phyloP scores from a whole-genome alignment of 2,888 invertebrate genomes.

The Caenorhabditis wallacei region DNA sequence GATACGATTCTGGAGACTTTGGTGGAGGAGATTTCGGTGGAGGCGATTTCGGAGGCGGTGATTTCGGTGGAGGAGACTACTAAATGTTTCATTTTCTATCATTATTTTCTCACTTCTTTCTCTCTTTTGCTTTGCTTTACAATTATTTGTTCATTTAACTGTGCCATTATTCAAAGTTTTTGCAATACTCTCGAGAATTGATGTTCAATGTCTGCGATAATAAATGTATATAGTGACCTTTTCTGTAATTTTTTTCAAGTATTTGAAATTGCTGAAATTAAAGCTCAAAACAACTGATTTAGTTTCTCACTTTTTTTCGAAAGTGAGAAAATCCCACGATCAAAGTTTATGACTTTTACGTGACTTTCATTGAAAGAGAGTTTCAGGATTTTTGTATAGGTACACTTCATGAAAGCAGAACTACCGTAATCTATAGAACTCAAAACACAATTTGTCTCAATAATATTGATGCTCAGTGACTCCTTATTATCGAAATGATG shows the following conservation, averaged over 20 bases:
- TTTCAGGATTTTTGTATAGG: too few relatives aligned
- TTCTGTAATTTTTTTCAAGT: neutral
- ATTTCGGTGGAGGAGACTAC: slow-evolving; percentile 58
- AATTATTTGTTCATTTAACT: slow-evolving; percentile 7
- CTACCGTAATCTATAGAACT: too few relatives aligned
- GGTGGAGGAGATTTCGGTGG: too few relatives aligned
- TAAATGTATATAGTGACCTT: slow-evolving; percentile 18
- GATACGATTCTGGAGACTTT: slow-evolving; percentile 55
- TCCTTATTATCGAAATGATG: too few relatives aligned
- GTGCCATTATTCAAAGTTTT: slow-evolving; percentile 26
- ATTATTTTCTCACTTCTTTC: neutral
- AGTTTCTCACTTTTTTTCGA: too few relatives aligned
- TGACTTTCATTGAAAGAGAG: too few relatives aligned
- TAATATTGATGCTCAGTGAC: too few relatives aligned
- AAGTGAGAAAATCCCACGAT: too few relatives aligned
- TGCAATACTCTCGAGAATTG: slow-evolving; percentile 7
- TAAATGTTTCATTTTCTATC: neutral
- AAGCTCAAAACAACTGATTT: too few relatives aligned
- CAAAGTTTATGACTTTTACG: neutral
- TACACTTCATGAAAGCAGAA: too few relatives aligned
- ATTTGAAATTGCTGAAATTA: too few relatives aligned
- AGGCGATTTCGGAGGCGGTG: slow-evolving; percentile 59
- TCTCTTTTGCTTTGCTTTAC: slow-evolving; percentile 23
- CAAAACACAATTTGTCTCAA: too few relatives aligned
- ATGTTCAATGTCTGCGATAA: slow-evolving; percentile 11